Percentiles rank a stretch among this genome's conserved stretches.
Evolutionary conservation across 2,113 vertebrate species (phyloP).

Genomic region (Poecilia latipinna): DNA sequence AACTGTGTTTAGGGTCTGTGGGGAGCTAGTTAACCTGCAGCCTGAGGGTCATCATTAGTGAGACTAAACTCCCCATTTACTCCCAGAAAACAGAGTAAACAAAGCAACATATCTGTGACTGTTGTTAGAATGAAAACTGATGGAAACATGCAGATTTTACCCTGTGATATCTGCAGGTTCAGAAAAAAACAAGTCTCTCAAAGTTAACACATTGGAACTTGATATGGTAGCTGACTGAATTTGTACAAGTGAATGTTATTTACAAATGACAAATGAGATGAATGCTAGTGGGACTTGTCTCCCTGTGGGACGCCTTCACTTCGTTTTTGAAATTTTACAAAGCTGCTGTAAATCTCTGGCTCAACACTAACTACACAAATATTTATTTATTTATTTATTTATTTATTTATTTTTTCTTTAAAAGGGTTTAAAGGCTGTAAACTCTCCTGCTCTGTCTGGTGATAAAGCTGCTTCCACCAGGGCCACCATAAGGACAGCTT

Average conservation of each 20-base stretch:
- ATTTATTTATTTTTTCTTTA: not conserved
- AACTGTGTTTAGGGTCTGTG: slow-evolving; percentile 36
- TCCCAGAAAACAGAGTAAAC: slow-evolving; percentile 12
- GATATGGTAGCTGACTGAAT: not conserved
- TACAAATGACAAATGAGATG: not conserved
- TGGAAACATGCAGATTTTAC: not conserved
- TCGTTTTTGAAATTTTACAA: not conserved
- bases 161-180: not conserved
- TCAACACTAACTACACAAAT: not conserved
- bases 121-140: not conserved
- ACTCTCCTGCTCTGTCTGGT: not conserved
- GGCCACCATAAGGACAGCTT: not conserved
- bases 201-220: not conserved
- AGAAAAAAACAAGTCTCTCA: not conserved
- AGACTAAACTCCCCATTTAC: slow-evolving; percentile 17
- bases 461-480: no score
- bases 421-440: not conserved
- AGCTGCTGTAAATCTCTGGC: not conserved
- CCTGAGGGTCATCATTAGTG: slow-evolving; percentile 43
- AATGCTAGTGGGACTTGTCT: not conserved
- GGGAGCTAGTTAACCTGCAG: slow-evolving; percentile 54
- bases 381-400: no score
- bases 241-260: not conserved
- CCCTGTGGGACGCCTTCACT: not conserved
- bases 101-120: slow-evolving; percentile 10